Evolutionary conservation across 1,140 invertebrate species (phyloP).

Genomic region (Harpegnathos saltator): DNA sequence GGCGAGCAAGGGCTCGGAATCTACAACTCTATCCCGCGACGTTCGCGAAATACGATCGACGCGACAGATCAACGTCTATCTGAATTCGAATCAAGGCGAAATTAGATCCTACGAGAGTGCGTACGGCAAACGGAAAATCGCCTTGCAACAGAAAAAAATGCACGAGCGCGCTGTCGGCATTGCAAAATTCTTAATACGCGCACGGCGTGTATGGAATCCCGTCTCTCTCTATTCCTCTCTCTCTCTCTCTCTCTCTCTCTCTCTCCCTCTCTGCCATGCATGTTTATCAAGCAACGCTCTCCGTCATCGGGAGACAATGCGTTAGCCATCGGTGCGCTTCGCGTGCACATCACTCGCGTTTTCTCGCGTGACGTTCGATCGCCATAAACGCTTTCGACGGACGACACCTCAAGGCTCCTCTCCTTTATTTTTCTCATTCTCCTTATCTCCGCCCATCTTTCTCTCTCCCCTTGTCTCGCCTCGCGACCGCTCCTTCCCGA

Average conservation of each 20-base stretch:
- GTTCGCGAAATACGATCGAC: conserved; percentile 37
- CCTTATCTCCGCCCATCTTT: not conserved
- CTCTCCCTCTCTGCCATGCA: not conserved
- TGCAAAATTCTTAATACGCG: conserved; percentile 62
- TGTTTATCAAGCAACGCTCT: conserved; percentile 56
- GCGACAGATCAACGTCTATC: too few relatives aligned
- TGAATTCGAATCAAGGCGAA: too few relatives aligned
- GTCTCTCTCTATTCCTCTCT: not conserved
- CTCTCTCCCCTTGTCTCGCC: not conserved
- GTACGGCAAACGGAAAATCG: not conserved
- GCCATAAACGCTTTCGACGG: conserved; percentile 52
- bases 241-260: not conserved
- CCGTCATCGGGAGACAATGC: conserved; percentile 66
- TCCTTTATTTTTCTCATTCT: not conserved
- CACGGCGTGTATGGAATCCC: not conserved
- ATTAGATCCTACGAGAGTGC: too few relatives aligned
- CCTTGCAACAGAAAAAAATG: conserved; percentile 35
- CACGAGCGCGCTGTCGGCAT: conserved; percentile 33
- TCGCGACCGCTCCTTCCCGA: not conserved
- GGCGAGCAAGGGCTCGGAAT: conserved; percentile 43
- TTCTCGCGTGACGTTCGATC: conserved; percentile 29
- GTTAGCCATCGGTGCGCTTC: conserved; percentile 55
- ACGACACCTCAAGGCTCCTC: conserved; percentile 52
- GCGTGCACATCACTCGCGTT: conserved; percentile 35
- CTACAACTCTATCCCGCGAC: conserved; percentile 38